These are phyloP conservation scores for Chaetophractus vellerosus DNA, from an alignment of 2,797 vertebrate genomes.

Conservation along the genomic window DNA sequence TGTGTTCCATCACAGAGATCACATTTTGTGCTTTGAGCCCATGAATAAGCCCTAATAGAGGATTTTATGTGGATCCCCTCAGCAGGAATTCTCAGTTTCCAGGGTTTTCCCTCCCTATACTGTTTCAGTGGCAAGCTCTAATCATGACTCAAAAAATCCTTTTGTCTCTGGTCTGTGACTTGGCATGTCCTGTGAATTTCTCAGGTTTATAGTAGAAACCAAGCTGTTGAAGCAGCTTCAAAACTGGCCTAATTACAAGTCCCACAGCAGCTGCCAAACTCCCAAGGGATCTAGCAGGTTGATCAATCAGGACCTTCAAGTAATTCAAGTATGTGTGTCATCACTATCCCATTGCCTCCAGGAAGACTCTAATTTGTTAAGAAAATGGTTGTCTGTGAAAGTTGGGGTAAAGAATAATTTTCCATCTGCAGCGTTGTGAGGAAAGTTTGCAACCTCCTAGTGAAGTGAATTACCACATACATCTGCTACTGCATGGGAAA, in stretches of 20 bases:
- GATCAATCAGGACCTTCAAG: rapidly evolving
- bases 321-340: neutral
- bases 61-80: neutral
- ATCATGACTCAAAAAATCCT: neutral
- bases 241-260: neutral
- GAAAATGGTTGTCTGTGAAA: neutral
- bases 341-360: neutral
- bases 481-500: rapidly evolving
- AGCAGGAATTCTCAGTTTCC: neutral
- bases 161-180: neutral
- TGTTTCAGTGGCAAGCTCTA: neutral
- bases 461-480: rapidly evolving
- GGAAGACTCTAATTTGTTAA: neutral
- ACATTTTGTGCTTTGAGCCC: too few relatives aligned
- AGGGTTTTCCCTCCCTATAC: neutral
- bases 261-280: neutral
- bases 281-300: neutral
- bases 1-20: neutral
- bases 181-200: neutral
- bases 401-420: neutral
- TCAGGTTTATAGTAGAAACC: neutral
- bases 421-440: neutral
- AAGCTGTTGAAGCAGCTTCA: neutral
- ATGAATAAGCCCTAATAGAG: neutral
- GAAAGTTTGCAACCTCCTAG: neutral